These are phyloP conservation scores for Orchestia grillus DNA, from an alignment of 1,140 invertebrate genomes.

Conservation along the genomic window DNA sequence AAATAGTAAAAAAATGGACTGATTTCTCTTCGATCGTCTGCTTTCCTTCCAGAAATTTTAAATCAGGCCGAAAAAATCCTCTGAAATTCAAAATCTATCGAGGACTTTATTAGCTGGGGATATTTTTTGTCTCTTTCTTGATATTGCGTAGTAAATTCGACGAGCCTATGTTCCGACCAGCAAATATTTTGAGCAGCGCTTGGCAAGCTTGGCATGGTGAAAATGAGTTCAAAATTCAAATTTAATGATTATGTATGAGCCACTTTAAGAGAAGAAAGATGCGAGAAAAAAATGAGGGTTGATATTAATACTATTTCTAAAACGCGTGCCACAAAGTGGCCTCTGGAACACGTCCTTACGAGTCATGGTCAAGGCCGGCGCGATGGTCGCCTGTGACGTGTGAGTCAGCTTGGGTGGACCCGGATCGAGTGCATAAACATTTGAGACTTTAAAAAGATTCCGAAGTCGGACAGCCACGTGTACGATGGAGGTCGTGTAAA, in stretches of 20 bases:
- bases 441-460: no score
- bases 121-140: background rate
- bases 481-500: no score
- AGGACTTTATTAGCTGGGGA: background rate
- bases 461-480: no score
- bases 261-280: background rate
- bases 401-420: no score
- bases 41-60: background rate
- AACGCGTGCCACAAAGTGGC: background rate
- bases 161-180: background rate
- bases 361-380: background rate
- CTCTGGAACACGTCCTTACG: background rate
- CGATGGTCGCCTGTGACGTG: no score
- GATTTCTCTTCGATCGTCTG: background rate
- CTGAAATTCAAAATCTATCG: background rate
- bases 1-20: background rate
- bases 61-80: background rate
- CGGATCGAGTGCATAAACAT: no score
- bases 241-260: background rate
- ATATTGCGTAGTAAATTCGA: background rate
- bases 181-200: background rate
- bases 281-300: background rate
- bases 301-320: background rate
- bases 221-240: background rate
- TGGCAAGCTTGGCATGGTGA: background rate